A percentile compares a stretch with the other conserved stretches of the same genome.
These are phyloP conservation scores for Hirundo rustica DNA, from an alignment of 2,797 vertebrate species.

Conservation along the genomic window DNA sequence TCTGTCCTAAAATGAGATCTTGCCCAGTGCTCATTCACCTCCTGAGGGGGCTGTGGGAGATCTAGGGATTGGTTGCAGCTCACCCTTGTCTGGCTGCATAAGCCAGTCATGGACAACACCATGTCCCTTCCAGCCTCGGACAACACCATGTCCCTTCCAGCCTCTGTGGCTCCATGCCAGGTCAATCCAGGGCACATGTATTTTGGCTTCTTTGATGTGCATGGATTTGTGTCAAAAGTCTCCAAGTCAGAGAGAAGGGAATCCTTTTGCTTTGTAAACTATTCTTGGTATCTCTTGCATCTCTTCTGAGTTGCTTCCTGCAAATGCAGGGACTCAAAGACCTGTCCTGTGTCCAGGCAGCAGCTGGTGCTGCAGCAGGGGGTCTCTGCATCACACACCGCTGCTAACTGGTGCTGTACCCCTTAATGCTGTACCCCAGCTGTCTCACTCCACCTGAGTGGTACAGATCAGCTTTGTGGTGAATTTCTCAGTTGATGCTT, in stretches of 20 bases:
- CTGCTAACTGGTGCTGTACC: not conserved
- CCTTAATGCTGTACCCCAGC: not conserved
- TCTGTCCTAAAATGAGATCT: not conserved
- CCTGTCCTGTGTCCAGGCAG: not conserved
- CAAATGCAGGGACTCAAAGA: not conserved
- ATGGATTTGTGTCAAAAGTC: not conserved
- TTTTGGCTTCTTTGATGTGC: not conserved
- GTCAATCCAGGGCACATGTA: not conserved
- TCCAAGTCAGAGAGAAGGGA: not conserved
- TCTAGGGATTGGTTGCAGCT: not conserved
- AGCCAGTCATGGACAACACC: rapidly evolving
- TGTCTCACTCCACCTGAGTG: not conserved
- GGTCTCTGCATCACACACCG: not conserved
- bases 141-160: rapidly evolving
- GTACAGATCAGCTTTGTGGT: not conserved
- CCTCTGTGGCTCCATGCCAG: not conserved
- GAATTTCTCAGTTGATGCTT: not conserved
- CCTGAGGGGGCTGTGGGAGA: not conserved
- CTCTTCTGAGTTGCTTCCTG: not conserved
- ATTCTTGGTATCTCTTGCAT: not conserved
- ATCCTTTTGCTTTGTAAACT: not conserved
- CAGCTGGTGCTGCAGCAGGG: not conserved
- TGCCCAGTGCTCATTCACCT: rapidly evolving
- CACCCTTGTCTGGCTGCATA: not conserved
- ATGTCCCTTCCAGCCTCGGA: not conserved